Evolutionary conservation across 2,888 invertebrate species (phyloP).

Genomic region (Catotricha subobsoleta): DNA sequence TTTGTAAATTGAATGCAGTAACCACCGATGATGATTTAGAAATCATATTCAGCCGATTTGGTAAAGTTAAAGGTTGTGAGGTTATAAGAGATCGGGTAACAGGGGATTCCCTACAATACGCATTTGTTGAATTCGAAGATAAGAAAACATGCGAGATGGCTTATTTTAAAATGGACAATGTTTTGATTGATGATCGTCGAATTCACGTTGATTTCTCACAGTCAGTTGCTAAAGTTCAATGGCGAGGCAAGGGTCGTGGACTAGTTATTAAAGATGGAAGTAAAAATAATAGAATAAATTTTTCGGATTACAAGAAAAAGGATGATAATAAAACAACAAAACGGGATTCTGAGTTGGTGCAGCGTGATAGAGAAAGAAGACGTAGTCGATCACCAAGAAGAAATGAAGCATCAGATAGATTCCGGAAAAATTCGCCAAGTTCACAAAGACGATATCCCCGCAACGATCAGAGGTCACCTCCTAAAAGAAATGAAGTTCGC

Average conservation of each 20-base stretch:
- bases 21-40: slow-evolving; percentile 94
- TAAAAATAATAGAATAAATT: slow-evolving; percentile 3
- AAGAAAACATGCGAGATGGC: slow-evolving; percentile 89
- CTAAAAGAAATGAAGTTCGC: not conserved
- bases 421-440: not conserved
- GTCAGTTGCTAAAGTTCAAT: slow-evolving; percentile 86
- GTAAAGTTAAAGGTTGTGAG: slow-evolving; percentile 83
- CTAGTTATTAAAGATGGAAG: slow-evolving; percentile 36
- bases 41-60: slow-evolving; percentile 94
- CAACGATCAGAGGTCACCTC: not conserved
- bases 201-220: slow-evolving; percentile 99
- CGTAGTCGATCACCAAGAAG: not conserved
- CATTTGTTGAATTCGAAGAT: slow-evolving; percentile 93
- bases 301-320: slow-evolving; percentile 1
- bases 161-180: slow-evolving; percentile 99
- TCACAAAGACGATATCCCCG: not conserved
- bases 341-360: not conserved
- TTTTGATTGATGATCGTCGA: slow-evolving; percentile 91
- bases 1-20: slow-evolving; percentile 97
- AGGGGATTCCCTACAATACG: slow-evolving; percentile 93
- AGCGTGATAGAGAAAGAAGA: not conserved
- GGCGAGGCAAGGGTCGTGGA: slow-evolving; percentile 75
- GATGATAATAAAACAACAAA: not conserved
- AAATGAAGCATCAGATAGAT: not conserved
- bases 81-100: slow-evolving; percentile 86